phyloP scores from a whole-genome alignment of 1,140 invertebrate genomes.

The Helicoverpa armigera region DNA sequence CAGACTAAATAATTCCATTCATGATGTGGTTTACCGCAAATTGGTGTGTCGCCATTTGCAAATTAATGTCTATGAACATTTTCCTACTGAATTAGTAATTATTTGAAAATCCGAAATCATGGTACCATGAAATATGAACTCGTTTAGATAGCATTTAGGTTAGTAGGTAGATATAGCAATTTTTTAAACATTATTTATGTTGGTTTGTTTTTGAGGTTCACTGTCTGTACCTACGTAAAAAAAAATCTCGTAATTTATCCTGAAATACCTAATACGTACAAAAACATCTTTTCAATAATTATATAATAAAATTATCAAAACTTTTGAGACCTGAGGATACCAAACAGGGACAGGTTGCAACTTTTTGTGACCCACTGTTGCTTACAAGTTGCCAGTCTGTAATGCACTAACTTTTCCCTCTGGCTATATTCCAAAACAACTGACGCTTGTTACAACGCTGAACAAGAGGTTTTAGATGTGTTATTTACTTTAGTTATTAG shows the following conservation, averaged over 20 bases:
- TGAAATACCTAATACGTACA: too few relatives aligned
- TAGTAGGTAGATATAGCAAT: too few relatives aligned
- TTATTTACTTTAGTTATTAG: slow-evolving; percentile 42
- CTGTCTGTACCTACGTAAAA: too few relatives aligned
- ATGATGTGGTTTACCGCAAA: slow-evolving; percentile 5
- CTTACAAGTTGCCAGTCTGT: not conserved
- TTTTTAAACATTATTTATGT: too few relatives aligned
- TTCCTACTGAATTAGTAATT: not conserved
- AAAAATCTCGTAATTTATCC: too few relatives aligned
- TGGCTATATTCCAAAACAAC: slow-evolving; percentile 47
- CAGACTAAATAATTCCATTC: slow-evolving; percentile 1
- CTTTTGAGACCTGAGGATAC: not conserved
- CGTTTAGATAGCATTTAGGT: not conserved
- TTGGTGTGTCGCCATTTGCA: not conserved
- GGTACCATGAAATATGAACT: not conserved
- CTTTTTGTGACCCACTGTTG: not conserved
- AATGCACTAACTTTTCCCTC: slow-evolving; percentile 10
- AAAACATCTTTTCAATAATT: too few relatives aligned
- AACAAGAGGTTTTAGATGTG: slow-evolving; percentile 42
- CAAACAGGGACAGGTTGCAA: not conserved
- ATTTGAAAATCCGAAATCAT: not conserved
- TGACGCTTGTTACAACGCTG: slow-evolving; percentile 43
- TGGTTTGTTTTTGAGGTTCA: too few relatives aligned
- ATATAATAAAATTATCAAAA: too few relatives aligned
- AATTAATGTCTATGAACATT: not conserved